These are phyloP conservation scores for Macquaria australasica DNA, from an alignment of 2,113 vertebrate species.

Conservation along the genomic window DNA sequence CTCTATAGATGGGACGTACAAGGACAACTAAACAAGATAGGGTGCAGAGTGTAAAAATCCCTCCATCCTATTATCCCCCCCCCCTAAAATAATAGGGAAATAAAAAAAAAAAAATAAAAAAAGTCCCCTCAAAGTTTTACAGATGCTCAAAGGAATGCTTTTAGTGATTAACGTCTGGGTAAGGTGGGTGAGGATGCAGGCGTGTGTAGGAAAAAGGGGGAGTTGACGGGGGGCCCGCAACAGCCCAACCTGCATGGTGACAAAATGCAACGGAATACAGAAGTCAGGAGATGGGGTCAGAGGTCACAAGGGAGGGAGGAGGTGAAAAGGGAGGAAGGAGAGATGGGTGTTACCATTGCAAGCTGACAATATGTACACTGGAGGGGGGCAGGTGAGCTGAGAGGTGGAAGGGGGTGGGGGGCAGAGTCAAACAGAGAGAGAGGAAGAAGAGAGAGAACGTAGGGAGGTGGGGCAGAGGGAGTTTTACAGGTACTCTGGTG, in stretches of 20 bases:
- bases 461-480: constrained; percentile 61
- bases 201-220: not conserved
- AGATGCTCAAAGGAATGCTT: constrained; percentile 89
- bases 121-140: constrained; percentile 82
- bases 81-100: constrained; percentile 23
- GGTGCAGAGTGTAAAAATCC: constrained; percentile 75
- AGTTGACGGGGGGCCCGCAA: not conserved
- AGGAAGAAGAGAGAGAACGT: no score
- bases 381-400: constrained; percentile 63
- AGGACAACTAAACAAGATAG: constrained; percentile 73
- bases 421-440: constrained; percentile 38
- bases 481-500: constrained; percentile 83
- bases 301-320: constrained; percentile 29
- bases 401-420: constrained; percentile 19
- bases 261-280: constrained; percentile 47
- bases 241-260: constrained; percentile 57
- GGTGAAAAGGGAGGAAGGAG: constrained; percentile 24
- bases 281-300: constrained; percentile 35
- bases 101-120: constrained; percentile 42
- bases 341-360: constrained; percentile 64
- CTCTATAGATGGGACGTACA: constrained; percentile 62
- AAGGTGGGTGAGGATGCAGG: constrained; percentile 73
- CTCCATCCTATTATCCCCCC: constrained; percentile 62
- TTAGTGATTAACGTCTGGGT: constrained; percentile 88
- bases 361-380: constrained; percentile 84